A percentile compares a stretch with the other conserved stretches of the same genome.
Conservation (phyloP, 2,113 vertebrate genomes). For the Thamnophis sirtalis region DNA sequence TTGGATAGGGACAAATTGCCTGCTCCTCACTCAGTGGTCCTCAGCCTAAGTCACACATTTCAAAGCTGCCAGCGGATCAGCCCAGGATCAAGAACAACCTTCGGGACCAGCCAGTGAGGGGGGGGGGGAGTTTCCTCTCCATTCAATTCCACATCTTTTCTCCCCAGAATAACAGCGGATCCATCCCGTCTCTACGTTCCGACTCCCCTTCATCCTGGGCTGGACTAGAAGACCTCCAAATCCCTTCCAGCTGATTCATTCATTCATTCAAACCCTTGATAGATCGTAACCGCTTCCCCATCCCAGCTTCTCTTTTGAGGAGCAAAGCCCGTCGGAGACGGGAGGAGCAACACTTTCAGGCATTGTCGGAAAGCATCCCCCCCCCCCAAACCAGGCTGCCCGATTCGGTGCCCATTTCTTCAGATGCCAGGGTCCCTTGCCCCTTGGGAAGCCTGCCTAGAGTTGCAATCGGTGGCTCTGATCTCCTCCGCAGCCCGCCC, state of each 20-base stretch:
- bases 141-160: not conserved
- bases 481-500: not conserved
- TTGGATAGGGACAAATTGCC: not conserved
- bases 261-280: not conserved
- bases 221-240: too few relatives aligned
- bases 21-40: not conserved
- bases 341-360: not conserved
- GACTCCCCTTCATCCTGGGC: not conserved
- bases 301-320: not conserved
- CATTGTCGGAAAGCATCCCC: not conserved
- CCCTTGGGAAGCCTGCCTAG: not conserved
- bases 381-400: too few relatives aligned
- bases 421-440: not conserved
- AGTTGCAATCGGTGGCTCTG: too few relatives aligned
- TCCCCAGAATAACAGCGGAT: not conserved
- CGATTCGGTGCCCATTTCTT: not conserved
- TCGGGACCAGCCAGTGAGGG: not conserved
- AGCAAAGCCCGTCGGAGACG: not conserved
- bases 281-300: not conserved
- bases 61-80: not conserved
- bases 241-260: too few relatives aligned
- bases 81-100: not conserved
- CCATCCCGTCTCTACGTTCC: too few relatives aligned
- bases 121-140: too few relatives aligned
- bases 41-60: not conserved